phyloP scores from a whole-genome alignment of 1,140 invertebrate genomes.

The Drosophila pectinifera region DNA sequence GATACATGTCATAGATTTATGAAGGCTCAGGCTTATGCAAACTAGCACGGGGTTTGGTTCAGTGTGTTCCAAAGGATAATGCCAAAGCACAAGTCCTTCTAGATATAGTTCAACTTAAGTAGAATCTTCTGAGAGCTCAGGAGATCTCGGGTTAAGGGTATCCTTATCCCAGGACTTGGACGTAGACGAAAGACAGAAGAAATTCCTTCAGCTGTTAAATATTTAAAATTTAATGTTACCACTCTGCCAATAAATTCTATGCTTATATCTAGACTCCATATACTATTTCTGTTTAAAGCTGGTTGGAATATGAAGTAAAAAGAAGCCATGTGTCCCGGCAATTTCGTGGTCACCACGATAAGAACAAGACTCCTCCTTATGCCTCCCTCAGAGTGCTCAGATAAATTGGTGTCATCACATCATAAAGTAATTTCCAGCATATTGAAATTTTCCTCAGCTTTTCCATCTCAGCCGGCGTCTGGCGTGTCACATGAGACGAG shows the following conservation, averaged over 20 bases:
- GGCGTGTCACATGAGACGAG: slow-evolving; percentile 37
- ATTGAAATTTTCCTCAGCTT: slow-evolving; percentile 74
- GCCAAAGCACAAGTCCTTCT: not conserved
- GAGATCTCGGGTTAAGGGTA: slow-evolving; percentile 3
- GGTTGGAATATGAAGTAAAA: slow-evolving; percentile 10
- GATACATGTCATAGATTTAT: slow-evolving; percentile 25
- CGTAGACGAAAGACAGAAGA: too few relatives aligned
- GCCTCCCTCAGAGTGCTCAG: slow-evolving; percentile 26
- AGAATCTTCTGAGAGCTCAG: slow-evolving; percentile 14
- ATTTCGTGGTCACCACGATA: slow-evolving; percentile 26
- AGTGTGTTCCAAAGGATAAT: slow-evolving; percentile 1
- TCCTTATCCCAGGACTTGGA: not conserved
- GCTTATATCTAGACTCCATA: not conserved
- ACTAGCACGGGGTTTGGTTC: slow-evolving; percentile 13
- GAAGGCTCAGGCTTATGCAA: slow-evolving; percentile 49
- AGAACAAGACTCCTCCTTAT: not conserved
- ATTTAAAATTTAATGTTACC: too few relatives aligned
- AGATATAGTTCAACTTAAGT: not conserved
- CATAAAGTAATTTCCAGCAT: slow-evolving; percentile 84
- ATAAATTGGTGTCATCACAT: slow-evolving; percentile 84
- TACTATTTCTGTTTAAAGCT: not conserved
- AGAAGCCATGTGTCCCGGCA: slow-evolving; percentile 22
- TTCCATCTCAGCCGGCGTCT: slow-evolving; percentile 22
- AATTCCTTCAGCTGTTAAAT: too few relatives aligned
- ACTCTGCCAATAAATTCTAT: not conserved